Evolutionary conservation across 2,888 invertebrate species (phyloP).

Genomic region (Agelastica alni): DNA sequence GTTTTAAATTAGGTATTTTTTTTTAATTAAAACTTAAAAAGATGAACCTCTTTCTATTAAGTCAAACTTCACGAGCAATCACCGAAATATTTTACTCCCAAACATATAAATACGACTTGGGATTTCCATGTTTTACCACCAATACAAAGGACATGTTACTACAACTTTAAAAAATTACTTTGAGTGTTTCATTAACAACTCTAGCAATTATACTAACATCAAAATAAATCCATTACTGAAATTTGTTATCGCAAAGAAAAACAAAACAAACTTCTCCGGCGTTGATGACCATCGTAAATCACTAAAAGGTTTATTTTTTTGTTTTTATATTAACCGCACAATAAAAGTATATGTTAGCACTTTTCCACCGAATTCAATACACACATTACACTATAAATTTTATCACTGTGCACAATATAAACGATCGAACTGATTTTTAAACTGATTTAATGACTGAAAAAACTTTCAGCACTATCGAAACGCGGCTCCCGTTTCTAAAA

Average conservation of each 20-base stretch:
- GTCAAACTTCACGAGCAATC: no score
- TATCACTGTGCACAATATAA: conserved; percentile 28
- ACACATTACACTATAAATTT: conserved; percentile 32
- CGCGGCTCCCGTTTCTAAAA: conserved; percentile 35
- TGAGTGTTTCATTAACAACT: no score
- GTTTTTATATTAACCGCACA: conserved; percentile 24
- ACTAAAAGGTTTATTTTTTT: conserved; percentile 11
- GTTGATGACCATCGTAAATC: conserved; percentile 23
- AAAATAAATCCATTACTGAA: conserved; percentile 16
- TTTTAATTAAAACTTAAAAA: no score
- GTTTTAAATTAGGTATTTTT: no score
- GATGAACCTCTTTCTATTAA: no score
- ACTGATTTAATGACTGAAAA: conserved; percentile 31
- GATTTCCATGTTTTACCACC: no score
- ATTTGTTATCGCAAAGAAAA: conserved; percentile 21
- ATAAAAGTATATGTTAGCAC: conserved; percentile 29
- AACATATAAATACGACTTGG: no score
- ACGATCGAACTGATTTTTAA: conserved; percentile 31
- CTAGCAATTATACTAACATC: no score
- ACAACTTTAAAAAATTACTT: no score
- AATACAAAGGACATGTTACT: no score
- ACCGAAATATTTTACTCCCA: no score
- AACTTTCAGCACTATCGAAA: conserved; percentile 35
- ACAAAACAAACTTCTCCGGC: conserved; percentile 21
- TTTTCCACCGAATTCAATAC: conserved; percentile 31